Evolutionary conservation across 2,888 invertebrate genomes (phyloP).

Genomic region (Diarsia mendica): DNA sequence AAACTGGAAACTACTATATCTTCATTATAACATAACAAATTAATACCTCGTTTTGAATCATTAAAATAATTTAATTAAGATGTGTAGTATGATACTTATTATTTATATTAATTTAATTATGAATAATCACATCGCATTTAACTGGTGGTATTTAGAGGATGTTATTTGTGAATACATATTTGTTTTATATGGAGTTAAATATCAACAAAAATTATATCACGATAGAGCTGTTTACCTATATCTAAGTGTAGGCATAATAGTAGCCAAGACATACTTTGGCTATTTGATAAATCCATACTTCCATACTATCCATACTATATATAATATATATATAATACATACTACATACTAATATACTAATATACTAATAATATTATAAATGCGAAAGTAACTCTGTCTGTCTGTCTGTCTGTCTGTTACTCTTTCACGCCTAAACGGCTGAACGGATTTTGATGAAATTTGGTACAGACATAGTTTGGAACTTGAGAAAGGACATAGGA

Average conservation of each 20-base stretch:
- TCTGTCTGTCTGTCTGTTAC: too few species aligned
- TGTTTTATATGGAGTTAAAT: not conserved
- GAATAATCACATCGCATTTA: slow-evolving; percentile 53
- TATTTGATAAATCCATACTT: too few species aligned
- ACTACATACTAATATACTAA: too few species aligned
- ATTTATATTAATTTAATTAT: slow-evolving; percentile 53
- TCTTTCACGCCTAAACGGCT: too few species aligned
- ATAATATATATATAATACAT: too few species aligned
- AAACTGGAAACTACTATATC: slow-evolving; percentile 48
- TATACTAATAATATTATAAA: too few species aligned
- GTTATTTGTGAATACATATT: slow-evolving; percentile 10
- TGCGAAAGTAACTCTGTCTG: too few species aligned
- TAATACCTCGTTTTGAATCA: slow-evolving; percentile 50
- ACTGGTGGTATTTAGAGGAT: slow-evolving; percentile 16
- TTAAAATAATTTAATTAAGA: slow-evolving; percentile 62
- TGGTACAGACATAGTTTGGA: too few species aligned
- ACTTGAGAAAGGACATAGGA: too few species aligned
- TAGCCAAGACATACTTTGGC: not conserved
- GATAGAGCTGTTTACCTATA: not conserved
- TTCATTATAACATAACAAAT: slow-evolving; percentile 55
- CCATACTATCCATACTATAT: too few species aligned
- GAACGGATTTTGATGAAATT: too few species aligned
- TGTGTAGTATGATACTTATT: slow-evolving; percentile 31
- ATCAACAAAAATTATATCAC: not conserved
- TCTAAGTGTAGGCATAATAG: not conserved